Evolutionary conservation across 2,113 vertebrate species (phyloP), one percentile per base, ranked within the genome.

Genomic region (Heterocephalus glaber): DNA sequence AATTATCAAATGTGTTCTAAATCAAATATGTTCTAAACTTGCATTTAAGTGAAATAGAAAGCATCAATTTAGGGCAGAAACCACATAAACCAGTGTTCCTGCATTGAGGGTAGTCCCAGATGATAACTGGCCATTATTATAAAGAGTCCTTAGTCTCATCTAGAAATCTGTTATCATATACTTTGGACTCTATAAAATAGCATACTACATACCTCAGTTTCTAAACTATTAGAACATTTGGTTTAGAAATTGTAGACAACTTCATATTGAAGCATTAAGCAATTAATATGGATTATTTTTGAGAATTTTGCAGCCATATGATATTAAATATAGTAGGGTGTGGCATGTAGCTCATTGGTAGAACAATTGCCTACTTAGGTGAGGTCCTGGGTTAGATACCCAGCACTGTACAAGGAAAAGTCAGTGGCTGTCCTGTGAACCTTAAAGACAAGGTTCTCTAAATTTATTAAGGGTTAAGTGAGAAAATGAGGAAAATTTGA

Each of bases 391-490:
- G 6, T 44, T 77, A 20, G 3, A 16, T 49, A 20, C 52, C 49
- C 41, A 60, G 56, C 72, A 77, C 58, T 17, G 54, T 35, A 35
- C 7, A 11, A 24, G 11, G 81, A 63, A 84, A 63, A 82, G 76
- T 83, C 30, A 60, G 13, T 68, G 26, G 17, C 33, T 94, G 3
- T 41, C 76, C 81, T 35, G 19, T 65, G 10, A 56, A 66, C 3
- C 35, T 33, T 68, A 63, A 86, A 38, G 66, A 17, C n/a, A 72
- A 47, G 1, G 70, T 12, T 93, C 16, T 35, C 6, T 86, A 81
- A 89, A 79, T 54, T 65, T 93, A 66, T 65, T 89, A 90, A 94
- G 11, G 35, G 80, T 88, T 93, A 86, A 86, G 83, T 89, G 88
- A 82, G 61, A 22, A 87, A 89, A 44, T 80, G 49, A 72, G 28